These are phyloP conservation scores for Sandelia bainsii DNA, from an alignment of 2,797 vertebrate genomes.

Conservation along the genomic window DNA sequence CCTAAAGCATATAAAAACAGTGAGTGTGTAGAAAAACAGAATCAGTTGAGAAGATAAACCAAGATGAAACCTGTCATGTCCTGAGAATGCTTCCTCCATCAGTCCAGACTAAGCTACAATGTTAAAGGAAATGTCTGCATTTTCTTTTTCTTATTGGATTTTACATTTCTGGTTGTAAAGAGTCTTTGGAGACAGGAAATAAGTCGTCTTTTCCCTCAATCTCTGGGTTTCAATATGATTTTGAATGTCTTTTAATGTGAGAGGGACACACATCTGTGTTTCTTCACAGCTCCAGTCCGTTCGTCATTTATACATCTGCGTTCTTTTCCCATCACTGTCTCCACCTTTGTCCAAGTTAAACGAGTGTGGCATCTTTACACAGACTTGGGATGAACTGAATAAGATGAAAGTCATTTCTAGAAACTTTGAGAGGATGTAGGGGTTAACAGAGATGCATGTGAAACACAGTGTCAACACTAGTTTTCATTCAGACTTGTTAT, in stretches of 20 bases:
- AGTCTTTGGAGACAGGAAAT: conserved; percentile 76
- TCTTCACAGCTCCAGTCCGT: conserved; percentile 60
- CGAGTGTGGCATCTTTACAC: conserved; percentile 44
- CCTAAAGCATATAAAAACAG: conserved; percentile 67
- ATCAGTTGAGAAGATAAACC: conserved; percentile 54
- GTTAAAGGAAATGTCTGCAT: conserved; percentile 72
- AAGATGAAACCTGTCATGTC: conserved; percentile 78
- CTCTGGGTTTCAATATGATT: conserved; percentile 47
- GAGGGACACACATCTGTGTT: conserved; percentile 56
- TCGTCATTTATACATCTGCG: conserved; percentile 17
- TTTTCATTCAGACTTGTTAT: conserved; percentile 45
- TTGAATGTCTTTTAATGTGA: conserved; percentile 55
- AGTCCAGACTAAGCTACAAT: conserved; percentile 80
- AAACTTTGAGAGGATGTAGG: conserved; percentile 45
- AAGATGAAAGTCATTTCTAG: conserved; percentile 53
- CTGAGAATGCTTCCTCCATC: conserved; percentile 84
- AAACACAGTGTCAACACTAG: conserved; percentile 28
- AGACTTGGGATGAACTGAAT: conserved; percentile 51
- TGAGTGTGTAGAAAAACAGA: conserved; percentile 65
- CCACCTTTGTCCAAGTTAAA: conserved; percentile 26
- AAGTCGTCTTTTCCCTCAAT: conserved; percentile 42
- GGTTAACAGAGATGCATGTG: conserved; percentile 46
- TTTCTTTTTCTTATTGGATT: conserved; percentile 41
- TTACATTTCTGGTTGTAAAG: conserved; percentile 60
- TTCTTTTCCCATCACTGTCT: conserved; percentile 39